Evolutionary conservation across 2,888 invertebrate species (phyloP), one percentile per base, ranked within the genome.

Genomic region (Marasmarcha lunaedactyla): DNA sequence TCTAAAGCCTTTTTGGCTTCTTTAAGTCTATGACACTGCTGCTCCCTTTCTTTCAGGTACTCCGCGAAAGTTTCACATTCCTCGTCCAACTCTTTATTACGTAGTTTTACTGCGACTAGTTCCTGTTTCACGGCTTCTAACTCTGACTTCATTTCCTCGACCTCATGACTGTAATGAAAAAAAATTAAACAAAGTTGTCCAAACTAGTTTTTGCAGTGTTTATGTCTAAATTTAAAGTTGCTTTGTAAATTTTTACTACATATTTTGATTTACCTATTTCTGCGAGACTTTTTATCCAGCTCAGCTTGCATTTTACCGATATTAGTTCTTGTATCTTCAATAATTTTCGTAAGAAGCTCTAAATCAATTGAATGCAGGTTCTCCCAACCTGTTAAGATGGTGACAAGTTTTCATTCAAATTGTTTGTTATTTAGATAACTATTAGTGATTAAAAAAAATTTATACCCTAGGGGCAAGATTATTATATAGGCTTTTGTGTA

Each of bases 321-420:
- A 0, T 64, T 64, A 14, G 59, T 59, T 44, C 50, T 81, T 84
- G 52, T 67, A 79, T n/a, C 84, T 14, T 72, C 71, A 10, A 85
- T 71, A 1, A 61, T 61, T 34, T 63, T 69, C 2, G 71, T 70
- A 2, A 86, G 55, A 1, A 83, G 65, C 43, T 84, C 84, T 6
- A 84, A 83, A 0, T 83, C 78, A 7, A 81, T 68, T 0, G 79
- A 60, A 49, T 84, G 81, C 0, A 83, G 59, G 42, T 78, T 79
- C 2, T 73, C 49, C 81, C 81, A 81, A 47, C 81, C 81, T 79
- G 48, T 20, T 20, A 20, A 20, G 7, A 20, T 13, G n/a, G n/a
- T n/a, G n/a, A n/a, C n/a, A n/a, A n/a, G n/a, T n/a, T n/a, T n/a
- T n/a, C n/a, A n/a, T n/a, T n/a, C n/a, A n/a, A n/a, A n/a, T n/a